These are phyloP conservation scores for Potorous gilbertii DNA, from an alignment of 2,797 vertebrate species.

Conservation along the genomic window DNA sequence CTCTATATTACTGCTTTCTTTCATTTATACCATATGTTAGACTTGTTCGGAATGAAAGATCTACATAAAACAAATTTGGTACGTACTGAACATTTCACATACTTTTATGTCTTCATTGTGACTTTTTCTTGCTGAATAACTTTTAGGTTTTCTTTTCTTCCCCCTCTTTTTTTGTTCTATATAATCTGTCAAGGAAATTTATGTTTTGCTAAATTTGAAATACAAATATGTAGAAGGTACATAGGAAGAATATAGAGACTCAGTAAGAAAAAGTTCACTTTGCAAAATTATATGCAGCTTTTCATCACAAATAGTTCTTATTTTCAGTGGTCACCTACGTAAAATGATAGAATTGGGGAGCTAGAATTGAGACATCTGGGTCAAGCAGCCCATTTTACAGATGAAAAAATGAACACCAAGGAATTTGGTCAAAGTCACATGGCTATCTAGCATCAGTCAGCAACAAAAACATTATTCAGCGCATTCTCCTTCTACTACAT, in stretches of 20 bases:
- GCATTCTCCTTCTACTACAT: not conserved
- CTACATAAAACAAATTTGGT: slow-evolving; percentile 23
- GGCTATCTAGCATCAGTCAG: not conserved
- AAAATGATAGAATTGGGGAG: not conserved
- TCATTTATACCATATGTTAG: not conserved
- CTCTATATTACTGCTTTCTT: slow-evolving; percentile 8
- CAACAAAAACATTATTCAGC: not conserved
- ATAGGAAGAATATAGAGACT: not conserved
- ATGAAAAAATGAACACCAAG: not conserved
- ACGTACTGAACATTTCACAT: not conserved
- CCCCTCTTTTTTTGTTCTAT: not conserved
- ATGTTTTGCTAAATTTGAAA: slow-evolving; percentile 40
- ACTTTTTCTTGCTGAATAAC: not conserved
- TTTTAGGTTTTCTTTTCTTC: not conserved
- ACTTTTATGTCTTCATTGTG: not conserved
- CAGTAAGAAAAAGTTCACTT: not conserved
- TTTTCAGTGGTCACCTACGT: slow-evolving; percentile 44
- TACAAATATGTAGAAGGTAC: not conserved
- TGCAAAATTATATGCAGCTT: not conserved
- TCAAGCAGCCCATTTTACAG: not conserved
- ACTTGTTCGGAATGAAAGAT: not conserved
- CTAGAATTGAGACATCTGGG: slow-evolving; percentile 1
- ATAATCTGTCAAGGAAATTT: slow-evolving; percentile 18
- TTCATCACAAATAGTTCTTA: not conserved
- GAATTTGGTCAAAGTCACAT: not conserved